phyloP scores from a whole-genome alignment of 2,113 vertebrate species.

The Mus musculus region GRCm39 chr8:62151001-62151500 shows the following conservation, averaged over 20 bases:
- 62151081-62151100: constrained; percentile 62
- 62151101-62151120: constrained; percentile 84
- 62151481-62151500: neutral
- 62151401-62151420: neutral
- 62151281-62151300: constrained; percentile 65
- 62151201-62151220: constrained; percentile 89
- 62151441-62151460: neutral
- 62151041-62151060: constrained; percentile 82
- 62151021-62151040: constrained; percentile 82
- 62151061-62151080: constrained; percentile 80
- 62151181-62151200: constrained; percentile 86
- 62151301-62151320: constrained; percentile 57
- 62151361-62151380: constrained; percentile 33
- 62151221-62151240: constrained; percentile 87
- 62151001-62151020: constrained; percentile 74
- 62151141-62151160: constrained; percentile 85
- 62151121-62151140: constrained; percentile 85
- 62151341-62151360: constrained; percentile 16
- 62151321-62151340: constrained; percentile 57
- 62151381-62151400: constrained; percentile 41
- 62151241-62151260: constrained; percentile 74
- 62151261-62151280: constrained; percentile 72
- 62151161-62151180: constrained; percentile 86
- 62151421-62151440: neutral
- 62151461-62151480: neutral